Conservation (phyloP, 1,140 invertebrate species). For the Diabrotica virgifera region DNA sequence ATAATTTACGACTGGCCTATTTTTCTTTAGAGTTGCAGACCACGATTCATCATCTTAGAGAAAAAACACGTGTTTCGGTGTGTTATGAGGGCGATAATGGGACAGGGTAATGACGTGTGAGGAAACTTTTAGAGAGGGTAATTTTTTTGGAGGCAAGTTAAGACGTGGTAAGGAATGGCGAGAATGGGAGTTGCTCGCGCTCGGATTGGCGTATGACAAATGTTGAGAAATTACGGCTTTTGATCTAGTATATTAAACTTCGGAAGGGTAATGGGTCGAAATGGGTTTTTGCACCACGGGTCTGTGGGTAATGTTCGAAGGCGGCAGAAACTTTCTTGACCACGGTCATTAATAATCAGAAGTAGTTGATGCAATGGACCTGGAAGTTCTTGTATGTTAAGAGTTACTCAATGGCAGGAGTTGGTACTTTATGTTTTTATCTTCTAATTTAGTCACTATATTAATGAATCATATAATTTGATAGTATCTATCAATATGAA, state of each 20-base stretch:
- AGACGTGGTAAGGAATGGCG: conserved; percentile 1
- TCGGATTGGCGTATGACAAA: not conserved
- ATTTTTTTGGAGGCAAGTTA: not conserved
- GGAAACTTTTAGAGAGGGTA: conserved; percentile 1
- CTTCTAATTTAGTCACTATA: too few species aligned
- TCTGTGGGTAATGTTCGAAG: not conserved
- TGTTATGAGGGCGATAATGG: not conserved
- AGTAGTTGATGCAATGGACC: too few species aligned
- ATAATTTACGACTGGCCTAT: too few species aligned
- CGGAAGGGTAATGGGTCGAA: not conserved
- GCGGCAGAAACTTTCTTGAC: too few species aligned
- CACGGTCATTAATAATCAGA: too few species aligned
- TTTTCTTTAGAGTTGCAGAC: not conserved
- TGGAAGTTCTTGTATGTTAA: too few species aligned
- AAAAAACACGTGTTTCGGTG: not conserved
- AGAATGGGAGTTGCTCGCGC: not conserved
- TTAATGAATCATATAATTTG: too few species aligned
- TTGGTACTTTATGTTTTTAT: too few species aligned
- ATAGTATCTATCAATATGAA: too few species aligned
- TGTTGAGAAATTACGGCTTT: not conserved
- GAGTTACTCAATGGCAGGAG: too few species aligned
- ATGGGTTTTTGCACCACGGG: not conserved
- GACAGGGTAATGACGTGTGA: conserved; percentile 1
- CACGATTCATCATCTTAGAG: not conserved
- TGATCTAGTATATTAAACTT: not conserved